Evolutionary conservation across 2,113 vertebrate genomes (phyloP).

Genomic region (Tetraodon nigroviridis): DNA sequence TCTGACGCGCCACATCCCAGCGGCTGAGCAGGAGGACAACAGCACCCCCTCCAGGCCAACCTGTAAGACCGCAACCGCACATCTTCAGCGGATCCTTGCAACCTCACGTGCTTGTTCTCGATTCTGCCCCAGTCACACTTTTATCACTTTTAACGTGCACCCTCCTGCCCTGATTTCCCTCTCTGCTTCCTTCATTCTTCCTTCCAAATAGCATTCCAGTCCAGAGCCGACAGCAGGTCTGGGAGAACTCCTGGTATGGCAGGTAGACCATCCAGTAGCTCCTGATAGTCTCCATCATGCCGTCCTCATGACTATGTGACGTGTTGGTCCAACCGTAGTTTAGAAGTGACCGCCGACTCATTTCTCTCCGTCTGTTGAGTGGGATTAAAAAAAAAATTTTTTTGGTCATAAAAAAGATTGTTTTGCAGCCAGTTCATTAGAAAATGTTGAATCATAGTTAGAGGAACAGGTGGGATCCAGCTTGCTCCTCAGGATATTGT

Average conservation of each 20-base stretch:
- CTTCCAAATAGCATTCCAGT: slow-evolving; percentile 64
- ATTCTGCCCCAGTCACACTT: not conserved
- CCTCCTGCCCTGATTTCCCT: slow-evolving; percentile 11
- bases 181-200: slow-evolving; percentile 7
- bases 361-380: not conserved
- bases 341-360: no score
- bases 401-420: no score
- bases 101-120: not conserved
- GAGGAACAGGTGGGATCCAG: slow-evolving; percentile 26
- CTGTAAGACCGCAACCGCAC: slow-evolving; percentile 69
- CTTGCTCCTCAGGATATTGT: not conserved
- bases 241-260: slow-evolving; percentile 62
- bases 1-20: slow-evolving; percentile 84
- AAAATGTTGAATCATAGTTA: not conserved
- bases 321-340: not conserved
- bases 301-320: not conserved
- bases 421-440: no score
- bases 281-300: slow-evolving; percentile 20
- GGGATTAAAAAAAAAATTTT: not conserved
- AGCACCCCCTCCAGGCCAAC: slow-evolving; percentile 82
- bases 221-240: slow-evolving; percentile 62
- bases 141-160: slow-evolving; percentile 2
- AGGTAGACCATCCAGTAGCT: slow-evolving; percentile 61
- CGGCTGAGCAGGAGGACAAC: slow-evolving; percentile 83
- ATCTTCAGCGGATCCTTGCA: not conserved